Evolutionary conservation across 2,113 vertebrate species (phyloP).

Genomic region (Gnathonemus longibarbis): DNA sequence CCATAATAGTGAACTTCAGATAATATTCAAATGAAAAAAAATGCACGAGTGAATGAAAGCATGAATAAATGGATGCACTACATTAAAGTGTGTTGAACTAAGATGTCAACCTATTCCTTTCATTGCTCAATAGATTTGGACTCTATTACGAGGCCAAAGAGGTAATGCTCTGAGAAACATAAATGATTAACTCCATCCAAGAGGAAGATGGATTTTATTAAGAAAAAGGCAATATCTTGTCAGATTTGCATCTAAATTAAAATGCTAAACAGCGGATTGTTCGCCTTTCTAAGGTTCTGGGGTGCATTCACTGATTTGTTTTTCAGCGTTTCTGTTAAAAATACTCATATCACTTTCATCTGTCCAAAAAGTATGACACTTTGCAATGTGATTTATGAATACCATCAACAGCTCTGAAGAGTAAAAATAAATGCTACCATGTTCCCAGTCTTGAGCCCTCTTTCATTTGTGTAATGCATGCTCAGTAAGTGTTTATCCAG

Average conservation of each 20-base stretch:
- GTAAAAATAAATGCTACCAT: conserved; percentile 3
- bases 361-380: background rate
- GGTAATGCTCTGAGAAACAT: conserved; percentile 17
- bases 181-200: conserved; percentile 35
- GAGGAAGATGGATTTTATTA: conserved; percentile 36
- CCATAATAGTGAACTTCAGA: background rate
- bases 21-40: background rate
- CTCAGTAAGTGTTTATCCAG: too few species aligned
- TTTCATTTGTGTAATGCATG: background rate
- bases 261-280: conserved; percentile 30
- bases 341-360: background rate
- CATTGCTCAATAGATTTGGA: conserved; percentile 24
- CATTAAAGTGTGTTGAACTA: background rate
- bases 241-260: conserved; percentile 40
- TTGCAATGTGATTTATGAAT: background rate
- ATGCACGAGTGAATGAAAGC: background rate
- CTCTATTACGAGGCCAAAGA: conserved; percentile 25
- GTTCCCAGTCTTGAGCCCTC: background rate
- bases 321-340: conserved; percentile 11
- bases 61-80: background rate
- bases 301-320: background rate
- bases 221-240: conserved; percentile 37
- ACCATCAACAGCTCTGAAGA: background rate
- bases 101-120: conserved; percentile 6
- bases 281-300: conserved; percentile 19